Evolutionary conservation across 2,113 vertebrate genomes (phyloP), one percentile per base, ranked within the genome.

Genomic region (Monopterus albus): DNA sequence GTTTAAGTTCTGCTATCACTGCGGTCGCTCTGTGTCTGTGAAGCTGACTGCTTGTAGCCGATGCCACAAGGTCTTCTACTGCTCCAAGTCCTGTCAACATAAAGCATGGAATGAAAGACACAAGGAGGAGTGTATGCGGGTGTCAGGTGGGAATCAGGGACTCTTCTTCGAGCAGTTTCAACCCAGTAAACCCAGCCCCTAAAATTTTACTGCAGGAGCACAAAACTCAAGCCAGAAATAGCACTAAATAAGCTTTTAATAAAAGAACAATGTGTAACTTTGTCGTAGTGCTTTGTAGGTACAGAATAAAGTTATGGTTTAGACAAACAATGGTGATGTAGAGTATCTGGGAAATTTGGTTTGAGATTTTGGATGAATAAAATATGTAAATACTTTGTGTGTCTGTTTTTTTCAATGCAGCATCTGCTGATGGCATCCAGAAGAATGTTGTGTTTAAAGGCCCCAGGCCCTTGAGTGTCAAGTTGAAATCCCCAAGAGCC

Each of bases 1-100:
- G 64, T 94, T 94, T 68, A 95, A 89, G 75, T 95, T 93, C 88
- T 97, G 96, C 85, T 93, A 85, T 57, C 86, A 94, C 29, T 96
- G 96, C 1, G 94, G 95, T 2, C 93, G 94, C 29, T 95, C 95
- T 0, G 50, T 88, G 0, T 92, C 84, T 0, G 91, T 97, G 51
- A 88, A 79, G 31, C 90, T 96, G 11, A 43, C 42, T 0, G 69
- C 87, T 0, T 96, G 95, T 39, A 50, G 26, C 3, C 90, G 83
- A 53, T 96, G 96, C 77, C 91, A 78, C 0, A 84, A 87, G 17
- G 88, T 95, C 29, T 91, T 91, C 78, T 94, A 91, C 70, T 96
- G 95, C 84, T 93, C 94, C 83, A 92, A 86, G 50, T 25, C 21
- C 40, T 97, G 96, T 73, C 95, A 92, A 80, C 60, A 84, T 53